Base-by-base conservation (phyloP, 2,113 vertebrate species). In the Anhinga rufa region DNA sequence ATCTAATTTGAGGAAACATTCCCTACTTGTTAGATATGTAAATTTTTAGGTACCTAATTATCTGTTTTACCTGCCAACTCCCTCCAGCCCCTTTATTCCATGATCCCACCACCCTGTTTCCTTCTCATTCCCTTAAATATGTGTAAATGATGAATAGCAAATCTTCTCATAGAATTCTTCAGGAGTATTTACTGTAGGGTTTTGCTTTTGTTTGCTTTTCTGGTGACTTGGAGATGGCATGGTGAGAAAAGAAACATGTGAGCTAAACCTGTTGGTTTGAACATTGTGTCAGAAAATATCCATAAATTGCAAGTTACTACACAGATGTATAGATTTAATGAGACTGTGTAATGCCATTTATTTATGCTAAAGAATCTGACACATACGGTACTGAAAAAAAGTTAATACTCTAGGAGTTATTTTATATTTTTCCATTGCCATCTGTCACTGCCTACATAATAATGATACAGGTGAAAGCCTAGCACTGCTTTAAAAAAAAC, bases 251-350 rank as follows among this genome's bases (percentile, higher is more conserved):
- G 95, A 97, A 97, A 96, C 91, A 96, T 97, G 97, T 96, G 96
- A 97, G 96, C 95, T 96, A 97, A 98, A 98, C 96, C 96, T 98
- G 95, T 96, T 95, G 96, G 93, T 97, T 97, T 97, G 97, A 97
- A 96, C 95, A 97, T 93, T 95, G 95, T 97, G 95, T 97, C 95
- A 97, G 97, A 97, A 97, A 97, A 96, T 97, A 96, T 96, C 95
- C 85, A 96, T 96, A 97, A 97, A 97, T 96, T 97, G 94, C 95
- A 97, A 96, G 92, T 95, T 96, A 95, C 95, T 97, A 93, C 97
- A 97, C 96, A 98, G 97, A 98, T 98, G 97, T 97, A 98, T 97
- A 96, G 97, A 97, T 97, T 98, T 98, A 98, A 98, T 97, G 97
- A 98, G 97, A 94, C 95, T 94, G 85, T 97, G 95, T 88, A 95